A percentile compares a stretch with the other conserved stretches of the same genome.
Evolutionary conservation across 2,113 vertebrate species (phyloP).

Genomic region (Hyaena hyaena): DNA sequence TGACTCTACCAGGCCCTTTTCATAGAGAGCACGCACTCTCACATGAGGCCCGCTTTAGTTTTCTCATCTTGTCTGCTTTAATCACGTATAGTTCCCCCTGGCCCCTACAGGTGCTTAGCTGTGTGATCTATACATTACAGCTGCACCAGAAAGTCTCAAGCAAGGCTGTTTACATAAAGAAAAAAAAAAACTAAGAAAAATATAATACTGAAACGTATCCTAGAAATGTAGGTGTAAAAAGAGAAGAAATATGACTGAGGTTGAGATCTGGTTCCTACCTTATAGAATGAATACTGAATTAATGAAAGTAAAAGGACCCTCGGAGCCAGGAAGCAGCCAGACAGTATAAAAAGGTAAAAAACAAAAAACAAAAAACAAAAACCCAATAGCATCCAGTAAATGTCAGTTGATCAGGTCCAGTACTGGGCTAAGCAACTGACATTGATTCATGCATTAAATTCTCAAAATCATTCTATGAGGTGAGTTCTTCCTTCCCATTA

Average conservation of each 20-base stretch:
- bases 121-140: not conserved
- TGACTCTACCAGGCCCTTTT: not conserved
- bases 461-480: not conserved
- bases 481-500: not conserved
- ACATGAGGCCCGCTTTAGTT: not conserved
- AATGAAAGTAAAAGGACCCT: not conserved
- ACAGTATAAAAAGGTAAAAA: not conserved
- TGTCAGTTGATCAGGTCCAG: not conserved
- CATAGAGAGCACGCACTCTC: not conserved
- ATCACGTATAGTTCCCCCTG: not conserved
- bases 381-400: not conserved
- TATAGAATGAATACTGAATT: not conserved
- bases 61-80: not conserved
- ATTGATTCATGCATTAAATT: not conserved
- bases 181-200: not conserved
- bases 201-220: not conserved
- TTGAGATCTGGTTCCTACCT: not conserved
- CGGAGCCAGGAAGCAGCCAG: not conserved
- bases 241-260: not conserved
- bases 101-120: not conserved
- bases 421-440: not conserved
- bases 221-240: slow-evolving; percentile 50
- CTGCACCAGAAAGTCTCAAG: not conserved
- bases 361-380: not conserved
- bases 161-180: not conserved